These are phyloP conservation scores for Agonopterix alstromeriana DNA, from an alignment of 2,888 invertebrate species.

Conservation along the genomic window DNA sequence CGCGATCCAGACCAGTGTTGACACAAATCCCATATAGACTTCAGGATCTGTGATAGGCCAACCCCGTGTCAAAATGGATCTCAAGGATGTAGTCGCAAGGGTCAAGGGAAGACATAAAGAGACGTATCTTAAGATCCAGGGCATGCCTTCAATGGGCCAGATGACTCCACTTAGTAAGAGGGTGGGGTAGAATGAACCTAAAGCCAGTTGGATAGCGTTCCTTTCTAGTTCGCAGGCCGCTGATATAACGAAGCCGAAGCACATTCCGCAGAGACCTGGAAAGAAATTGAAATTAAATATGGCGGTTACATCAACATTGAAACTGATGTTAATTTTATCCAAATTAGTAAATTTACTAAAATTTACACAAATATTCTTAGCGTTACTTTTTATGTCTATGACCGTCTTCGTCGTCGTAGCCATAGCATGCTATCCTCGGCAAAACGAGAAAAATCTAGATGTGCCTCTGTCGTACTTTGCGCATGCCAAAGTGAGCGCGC, in stretches of 20 bases:
- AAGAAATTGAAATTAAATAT: conserved; percentile 2
- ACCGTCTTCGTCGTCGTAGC: too few species aligned
- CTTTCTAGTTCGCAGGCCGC: conserved; percentile 94
- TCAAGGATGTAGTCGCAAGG: conserved; percentile 92
- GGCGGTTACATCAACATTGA: too few species aligned
- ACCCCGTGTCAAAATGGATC: conserved; percentile 91
- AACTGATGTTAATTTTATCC: too few species aligned
- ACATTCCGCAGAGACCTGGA: conserved; percentile 93
- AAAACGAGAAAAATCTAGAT: too few species aligned
- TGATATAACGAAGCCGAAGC: conserved; percentile 96
- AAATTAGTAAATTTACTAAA: too few species aligned
- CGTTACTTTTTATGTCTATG: too few species aligned
- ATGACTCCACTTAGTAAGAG: conserved; percentile 94
- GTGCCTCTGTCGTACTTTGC: too few species aligned
- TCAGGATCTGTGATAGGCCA: conserved; percentile 89
- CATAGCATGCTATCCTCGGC: too few species aligned
- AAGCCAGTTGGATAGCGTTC: conserved; percentile 93
- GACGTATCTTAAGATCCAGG: conserved; percentile 87
- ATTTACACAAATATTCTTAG: too few species aligned
- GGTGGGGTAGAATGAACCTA: conserved; percentile 97
- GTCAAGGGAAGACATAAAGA: conserved; percentile 91
- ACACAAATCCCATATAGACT: conserved; percentile 92
- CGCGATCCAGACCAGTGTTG: conserved; percentile 91
- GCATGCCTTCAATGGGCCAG: conserved; percentile 98
- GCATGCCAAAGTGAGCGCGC: too few species aligned